Percentiles rank a stretch among this genome's conserved stretches.
Conservation (phyloP, 2,797 vertebrate genomes). For the Phrynocephalus forsythii region DNA sequence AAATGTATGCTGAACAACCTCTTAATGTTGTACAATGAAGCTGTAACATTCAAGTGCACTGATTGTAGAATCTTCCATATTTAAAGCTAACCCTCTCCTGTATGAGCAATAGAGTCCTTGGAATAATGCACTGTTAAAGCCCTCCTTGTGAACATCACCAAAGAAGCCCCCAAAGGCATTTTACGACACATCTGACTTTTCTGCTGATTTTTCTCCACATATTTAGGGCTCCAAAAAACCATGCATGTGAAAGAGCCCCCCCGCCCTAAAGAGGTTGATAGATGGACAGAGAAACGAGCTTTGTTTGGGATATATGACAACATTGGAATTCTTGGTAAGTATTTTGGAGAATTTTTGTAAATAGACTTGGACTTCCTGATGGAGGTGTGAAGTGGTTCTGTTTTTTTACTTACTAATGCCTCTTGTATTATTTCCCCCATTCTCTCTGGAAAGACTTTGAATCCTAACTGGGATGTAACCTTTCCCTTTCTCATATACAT, state of each 20-base stretch:
- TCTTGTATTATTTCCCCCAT: too few species aligned
- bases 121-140: neutral
- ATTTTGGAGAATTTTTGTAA: neutral
- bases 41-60: neutral
- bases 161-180: neutral
- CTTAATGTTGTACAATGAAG: neutral
- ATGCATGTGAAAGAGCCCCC: conserved; percentile 80
- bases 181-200: neutral
- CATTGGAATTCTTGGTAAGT: conserved; percentile 90
- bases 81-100: neutral
- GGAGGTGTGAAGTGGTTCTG: too few species aligned
- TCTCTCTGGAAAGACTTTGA: too few species aligned
- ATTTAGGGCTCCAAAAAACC: conserved; percentile 62
- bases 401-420: too few species aligned
- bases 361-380: too few species aligned
- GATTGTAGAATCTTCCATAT: neutral
- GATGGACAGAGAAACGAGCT: conserved; percentile 92
- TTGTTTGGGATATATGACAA: conserved; percentile 94
- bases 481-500: too few species aligned
- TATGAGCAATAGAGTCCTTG: neutral
- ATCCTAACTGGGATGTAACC: too few species aligned
- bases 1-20: neutral
- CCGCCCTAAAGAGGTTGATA: conserved; percentile 84
- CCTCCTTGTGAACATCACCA: neutral
- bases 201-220: conserved; percentile 30